phyloP scores from a whole-genome alignment of 2,797 vertebrate species.

The Muraenolepis orangiensis region DNA sequence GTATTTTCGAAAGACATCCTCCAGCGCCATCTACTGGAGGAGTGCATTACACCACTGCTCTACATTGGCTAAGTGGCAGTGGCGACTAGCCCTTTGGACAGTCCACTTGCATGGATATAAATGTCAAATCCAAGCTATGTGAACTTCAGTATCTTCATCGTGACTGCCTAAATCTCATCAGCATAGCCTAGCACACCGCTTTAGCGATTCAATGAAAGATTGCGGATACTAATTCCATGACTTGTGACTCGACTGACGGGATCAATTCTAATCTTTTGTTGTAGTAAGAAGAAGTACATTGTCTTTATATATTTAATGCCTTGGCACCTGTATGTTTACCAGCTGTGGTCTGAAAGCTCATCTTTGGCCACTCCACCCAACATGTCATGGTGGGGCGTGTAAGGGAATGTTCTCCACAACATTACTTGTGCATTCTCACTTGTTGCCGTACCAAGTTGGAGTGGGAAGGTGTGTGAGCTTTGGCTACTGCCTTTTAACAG shows the following conservation, averaged over 20 bases:
- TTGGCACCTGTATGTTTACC: background rate
- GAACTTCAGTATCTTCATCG: constrained; percentile 12
- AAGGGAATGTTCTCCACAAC: background rate
- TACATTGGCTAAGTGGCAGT: background rate
- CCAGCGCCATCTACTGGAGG: constrained; percentile 45
- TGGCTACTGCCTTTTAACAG: background rate
- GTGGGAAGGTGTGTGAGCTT: background rate
- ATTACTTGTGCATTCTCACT: background rate
- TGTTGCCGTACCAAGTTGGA: background rate
- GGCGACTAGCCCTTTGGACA: constrained; percentile 17
- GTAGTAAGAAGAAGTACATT: background rate
- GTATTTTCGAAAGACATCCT: background rate
- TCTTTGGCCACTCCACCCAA: background rate
- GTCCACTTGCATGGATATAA: constrained; percentile 7
- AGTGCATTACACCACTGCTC: constrained; percentile 7
- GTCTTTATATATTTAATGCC: background rate
- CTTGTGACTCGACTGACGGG: background rate
- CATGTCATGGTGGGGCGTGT: background rate
- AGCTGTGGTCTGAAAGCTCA: background rate
- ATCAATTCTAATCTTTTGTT: background rate
- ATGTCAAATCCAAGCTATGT: background rate
- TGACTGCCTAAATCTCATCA: constrained; percentile 14
- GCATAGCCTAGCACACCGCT: background rate
- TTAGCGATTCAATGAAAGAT: background rate
- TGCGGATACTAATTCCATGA: background rate